These are phyloP conservation scores for Telmatochromis brachygnathus DNA, from an alignment of 2,113 vertebrate species.

Conservation along the genomic window DNA sequence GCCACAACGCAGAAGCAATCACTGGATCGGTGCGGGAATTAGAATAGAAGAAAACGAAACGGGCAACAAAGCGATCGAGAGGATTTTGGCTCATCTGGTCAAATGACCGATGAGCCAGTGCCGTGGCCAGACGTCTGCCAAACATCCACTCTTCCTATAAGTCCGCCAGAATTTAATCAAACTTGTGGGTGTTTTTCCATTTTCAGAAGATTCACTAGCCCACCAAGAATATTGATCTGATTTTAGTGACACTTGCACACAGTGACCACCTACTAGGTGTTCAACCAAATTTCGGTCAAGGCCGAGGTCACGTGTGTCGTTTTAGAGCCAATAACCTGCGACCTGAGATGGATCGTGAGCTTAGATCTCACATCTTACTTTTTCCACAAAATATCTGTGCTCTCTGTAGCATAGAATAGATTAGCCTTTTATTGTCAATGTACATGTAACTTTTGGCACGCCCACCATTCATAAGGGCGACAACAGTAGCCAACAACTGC, in stretches of 20 bases:
- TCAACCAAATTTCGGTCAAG: background rate
- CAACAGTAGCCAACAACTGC: background rate
- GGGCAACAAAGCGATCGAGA: background rate
- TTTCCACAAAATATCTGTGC: background rate
- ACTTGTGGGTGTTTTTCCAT: background rate
- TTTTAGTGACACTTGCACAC: background rate
- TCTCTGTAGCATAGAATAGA: background rate
- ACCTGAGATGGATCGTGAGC: background rate
- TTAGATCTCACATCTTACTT: background rate
- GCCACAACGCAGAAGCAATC: background rate
- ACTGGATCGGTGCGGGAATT: background rate
- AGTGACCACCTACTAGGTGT: background rate
- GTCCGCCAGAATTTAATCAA: accelerated
- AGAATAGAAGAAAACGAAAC: background rate
- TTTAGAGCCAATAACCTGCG: background rate
- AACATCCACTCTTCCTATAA: background rate
- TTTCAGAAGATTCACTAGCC: background rate
- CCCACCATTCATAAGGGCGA: background rate
- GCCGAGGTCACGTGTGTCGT: accelerated
- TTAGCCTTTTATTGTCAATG: background rate
- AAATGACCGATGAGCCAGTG: background rate
- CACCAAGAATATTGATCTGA: background rate
- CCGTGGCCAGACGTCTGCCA: background rate
- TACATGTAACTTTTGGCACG: background rate
- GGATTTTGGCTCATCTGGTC: background rate